Percentiles rank a stretch among this genome's conserved stretches.
Conservation (phyloP, 2,113 vertebrate genomes). For the Thamnophis sirtalis region DNA sequence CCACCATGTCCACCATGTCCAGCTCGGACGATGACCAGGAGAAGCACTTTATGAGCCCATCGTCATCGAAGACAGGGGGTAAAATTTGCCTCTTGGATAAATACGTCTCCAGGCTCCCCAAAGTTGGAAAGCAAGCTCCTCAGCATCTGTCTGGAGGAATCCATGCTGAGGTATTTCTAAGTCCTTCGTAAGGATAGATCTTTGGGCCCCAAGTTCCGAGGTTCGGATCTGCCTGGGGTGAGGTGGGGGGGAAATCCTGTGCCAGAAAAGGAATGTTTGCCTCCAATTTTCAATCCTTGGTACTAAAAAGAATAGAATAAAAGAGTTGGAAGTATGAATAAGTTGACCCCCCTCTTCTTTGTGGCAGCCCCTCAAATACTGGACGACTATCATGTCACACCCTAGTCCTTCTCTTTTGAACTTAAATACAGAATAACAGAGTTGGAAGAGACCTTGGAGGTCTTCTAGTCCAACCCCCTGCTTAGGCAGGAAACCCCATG, state of each 20-base stretch:
- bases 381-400: too few species aligned
- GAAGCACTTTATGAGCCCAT: too few species aligned
- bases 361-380: too few species aligned
- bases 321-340: too few species aligned
- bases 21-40: not conserved
- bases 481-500: too few species aligned
- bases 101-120: not conserved
- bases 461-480: too few species aligned
- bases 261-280: not conserved
- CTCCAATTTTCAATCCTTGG: not conserved
- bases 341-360: too few species aligned
- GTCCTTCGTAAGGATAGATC: too few species aligned
- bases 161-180: conserved; percentile 14
- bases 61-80: accelerated
- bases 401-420: too few species aligned
- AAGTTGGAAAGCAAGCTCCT: not conserved
- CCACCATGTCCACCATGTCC: not conserved
- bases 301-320: not conserved
- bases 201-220: not conserved
- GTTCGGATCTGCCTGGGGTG: not conserved
- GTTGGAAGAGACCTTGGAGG: too few species aligned
- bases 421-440: too few species aligned
- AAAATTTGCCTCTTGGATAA: conserved; percentile 16
- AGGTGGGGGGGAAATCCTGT: not conserved
- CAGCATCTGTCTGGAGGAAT: not conserved